Percentiles rank a stretch among this genome's conserved stretches.
Conservation (phyloP, 30 jellyfish, hydroid and myxozoan genomes). For the Hydractinia echinata region DNA sequence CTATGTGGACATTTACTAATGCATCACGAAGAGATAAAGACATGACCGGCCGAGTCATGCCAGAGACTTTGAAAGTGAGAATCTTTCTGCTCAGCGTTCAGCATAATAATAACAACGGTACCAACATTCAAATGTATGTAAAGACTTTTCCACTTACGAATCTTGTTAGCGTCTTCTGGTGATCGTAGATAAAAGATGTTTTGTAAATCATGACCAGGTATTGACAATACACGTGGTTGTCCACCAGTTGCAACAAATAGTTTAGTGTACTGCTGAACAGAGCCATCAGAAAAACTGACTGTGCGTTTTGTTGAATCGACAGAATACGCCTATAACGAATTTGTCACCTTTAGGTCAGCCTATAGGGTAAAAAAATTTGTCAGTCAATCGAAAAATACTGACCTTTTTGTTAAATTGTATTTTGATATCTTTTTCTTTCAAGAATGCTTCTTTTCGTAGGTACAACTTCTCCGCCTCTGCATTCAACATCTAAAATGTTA, state of each 20-base stretch:
- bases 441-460: slow-evolving; percentile 31
- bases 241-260: slow-evolving; percentile 60
- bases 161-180: slow-evolving; percentile 57
- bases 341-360: neutral
- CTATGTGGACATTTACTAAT: too few relatives aligned
- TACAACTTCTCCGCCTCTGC: slow-evolving; percentile 41
- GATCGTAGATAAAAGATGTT: slow-evolving; percentile 45
- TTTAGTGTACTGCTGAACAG: slow-evolving; percentile 31
- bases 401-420: slow-evolving; percentile 37
- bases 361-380: neutral
- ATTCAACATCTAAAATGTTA: slow-evolving; percentile 24
- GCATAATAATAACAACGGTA: neutral
- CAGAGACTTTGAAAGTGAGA: neutral
- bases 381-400: neutral
- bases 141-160: slow-evolving; percentile 29
- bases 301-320: slow-evolving; percentile 2
- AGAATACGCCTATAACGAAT: slow-evolving; percentile 19
- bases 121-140: neutral
- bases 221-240: slow-evolving; percentile 34
- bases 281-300: slow-evolving; percentile 45
- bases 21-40: too few relatives aligned
- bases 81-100: neutral
- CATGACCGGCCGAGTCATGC: too few relatives aligned
- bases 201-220: slow-evolving; percentile 51
- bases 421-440: slow-evolving; percentile 22